Conservation (phyloP, 2,888 invertebrate species). For the Aquatica leii region DNA sequence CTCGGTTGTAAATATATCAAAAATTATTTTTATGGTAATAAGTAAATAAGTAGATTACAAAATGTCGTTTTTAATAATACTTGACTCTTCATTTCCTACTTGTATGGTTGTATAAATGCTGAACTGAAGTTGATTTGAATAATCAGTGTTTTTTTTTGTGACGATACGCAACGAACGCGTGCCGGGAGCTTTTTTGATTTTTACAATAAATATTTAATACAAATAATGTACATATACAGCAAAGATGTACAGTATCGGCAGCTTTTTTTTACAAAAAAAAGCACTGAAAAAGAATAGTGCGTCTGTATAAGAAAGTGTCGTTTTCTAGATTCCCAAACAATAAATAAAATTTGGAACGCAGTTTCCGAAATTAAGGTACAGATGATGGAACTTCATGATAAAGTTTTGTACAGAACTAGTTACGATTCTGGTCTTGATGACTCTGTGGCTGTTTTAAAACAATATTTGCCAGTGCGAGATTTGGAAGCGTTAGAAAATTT, state of each 20-base stretch:
- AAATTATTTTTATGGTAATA: slow-evolving; percentile 3
- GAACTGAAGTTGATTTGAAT: too few relatives aligned
- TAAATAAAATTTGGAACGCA: too few relatives aligned
- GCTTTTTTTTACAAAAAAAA: neutral
- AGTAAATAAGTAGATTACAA: slow-evolving; percentile 1
- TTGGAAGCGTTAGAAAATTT: slow-evolving; percentile 1
- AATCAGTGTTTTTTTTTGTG: slow-evolving; percentile 3
- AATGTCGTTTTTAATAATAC: too few relatives aligned
- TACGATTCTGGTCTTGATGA: too few relatives aligned
- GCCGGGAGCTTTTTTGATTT: neutral
- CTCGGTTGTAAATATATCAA: slow-evolving; percentile 2
- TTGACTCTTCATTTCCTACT: too few relatives aligned
- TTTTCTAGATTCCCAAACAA: too few relatives aligned
- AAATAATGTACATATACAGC: too few relatives aligned
- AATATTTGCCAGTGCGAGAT: too few relatives aligned
- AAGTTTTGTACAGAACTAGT: slow-evolving; percentile 5
- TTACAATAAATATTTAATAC: neutral
- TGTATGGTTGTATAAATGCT: too few relatives aligned
- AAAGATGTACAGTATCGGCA: slow-evolving; percentile 1
- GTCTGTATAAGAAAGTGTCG: too few relatives aligned
- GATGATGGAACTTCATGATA: slow-evolving; percentile 4
- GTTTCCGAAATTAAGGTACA: neutral
- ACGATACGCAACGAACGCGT: too few relatives aligned
- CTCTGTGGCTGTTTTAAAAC: too few relatives aligned
- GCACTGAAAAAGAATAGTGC: neutral